Percentiles rank a stretch among this genome's conserved stretches.
These are phyloP conservation scores for Tetraodon nigroviridis DNA, from an alignment of 2,113 vertebrate genomes.

Conservation along the genomic window DNA sequence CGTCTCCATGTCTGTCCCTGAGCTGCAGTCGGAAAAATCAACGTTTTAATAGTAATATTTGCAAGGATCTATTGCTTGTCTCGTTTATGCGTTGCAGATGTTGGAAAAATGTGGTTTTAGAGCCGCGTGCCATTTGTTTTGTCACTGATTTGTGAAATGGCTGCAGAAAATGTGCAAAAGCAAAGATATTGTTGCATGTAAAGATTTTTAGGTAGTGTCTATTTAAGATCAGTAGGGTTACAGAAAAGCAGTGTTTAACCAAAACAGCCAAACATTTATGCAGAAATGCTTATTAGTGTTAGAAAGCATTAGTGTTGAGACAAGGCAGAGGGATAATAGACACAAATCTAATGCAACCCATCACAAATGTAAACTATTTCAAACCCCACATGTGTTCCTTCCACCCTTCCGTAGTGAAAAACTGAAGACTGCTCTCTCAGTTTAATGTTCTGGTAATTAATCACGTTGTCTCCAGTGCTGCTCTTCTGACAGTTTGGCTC, in stretches of 20 bases:
- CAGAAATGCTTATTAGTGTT: no score
- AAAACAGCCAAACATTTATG: no score
- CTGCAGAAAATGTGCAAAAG: not conserved
- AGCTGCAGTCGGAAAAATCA: not conserved
- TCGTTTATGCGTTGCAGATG: not conserved
- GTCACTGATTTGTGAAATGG: constrained; percentile 1
- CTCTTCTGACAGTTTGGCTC: constrained; percentile 30
- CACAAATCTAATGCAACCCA: no score
- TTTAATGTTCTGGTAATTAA: constrained; percentile 11
- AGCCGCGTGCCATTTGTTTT: not conserved
- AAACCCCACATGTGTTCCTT: not conserved
- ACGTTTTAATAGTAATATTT: not conserved
- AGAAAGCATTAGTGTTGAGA: no score
- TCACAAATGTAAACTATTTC: no score
- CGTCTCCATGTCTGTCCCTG: constrained; percentile 4
- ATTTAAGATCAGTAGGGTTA: no score
- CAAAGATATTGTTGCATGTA: no score
- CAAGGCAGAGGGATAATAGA: no score
- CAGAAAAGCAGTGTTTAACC: no score
- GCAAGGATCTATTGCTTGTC: constrained; percentile 1
- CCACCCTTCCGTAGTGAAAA: not conserved
- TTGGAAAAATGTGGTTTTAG: not conserved
- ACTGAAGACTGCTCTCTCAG: not conserved
- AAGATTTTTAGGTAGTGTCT: no score
- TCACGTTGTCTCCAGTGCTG: constrained; percentile 8